Evolutionary conservation across 1,140 invertebrate species (phyloP).

Genomic region (Pteromalus puparum): DNA sequence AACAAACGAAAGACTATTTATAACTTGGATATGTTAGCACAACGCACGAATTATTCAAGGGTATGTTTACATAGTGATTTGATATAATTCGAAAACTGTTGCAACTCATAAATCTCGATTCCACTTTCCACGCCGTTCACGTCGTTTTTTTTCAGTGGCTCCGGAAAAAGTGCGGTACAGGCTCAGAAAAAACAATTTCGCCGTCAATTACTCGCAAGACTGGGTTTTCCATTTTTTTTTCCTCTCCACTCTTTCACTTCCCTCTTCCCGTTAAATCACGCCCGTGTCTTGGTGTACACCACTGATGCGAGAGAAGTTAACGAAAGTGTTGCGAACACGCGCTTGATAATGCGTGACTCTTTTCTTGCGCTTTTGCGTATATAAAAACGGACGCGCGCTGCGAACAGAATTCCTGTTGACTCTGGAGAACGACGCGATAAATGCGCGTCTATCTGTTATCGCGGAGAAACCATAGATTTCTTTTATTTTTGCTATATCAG

Average conservation of each 20-base stretch:
- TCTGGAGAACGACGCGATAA: background rate
- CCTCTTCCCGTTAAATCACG: background rate
- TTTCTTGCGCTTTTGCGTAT: conserved; percentile 5
- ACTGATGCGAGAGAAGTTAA: background rate
- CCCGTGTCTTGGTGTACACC: background rate
- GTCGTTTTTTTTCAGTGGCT: background rate
- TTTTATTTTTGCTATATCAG: too few relatives aligned
- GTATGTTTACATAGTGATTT: too few relatives aligned
- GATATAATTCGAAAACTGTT: too few relatives aligned
- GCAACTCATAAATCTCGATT: too few relatives aligned
- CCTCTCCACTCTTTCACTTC: conserved; percentile 21
- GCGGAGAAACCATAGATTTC: background rate
- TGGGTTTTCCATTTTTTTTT: conserved; percentile 11
- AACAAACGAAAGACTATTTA: too few relatives aligned
- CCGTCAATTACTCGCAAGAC: conserved; percentile 6
- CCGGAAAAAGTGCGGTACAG: background rate
- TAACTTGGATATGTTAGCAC: too few relatives aligned
- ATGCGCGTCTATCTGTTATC: too few relatives aligned
- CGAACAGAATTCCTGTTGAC: background rate
- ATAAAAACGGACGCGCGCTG: background rate
- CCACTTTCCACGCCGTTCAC: too few relatives aligned
- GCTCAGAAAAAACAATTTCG: conserved; percentile 8
- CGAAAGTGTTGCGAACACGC: conserved; percentile 33
- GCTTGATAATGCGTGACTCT: conserved; percentile 41
- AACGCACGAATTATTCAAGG: too few relatives aligned